A percentile compares a stretch with the other conserved stretches of the same genome.
These are phyloP conservation scores for Cetoscarus ocellatus DNA, from an alignment of 2,797 vertebrate species.

Conservation along the genomic window DNA sequence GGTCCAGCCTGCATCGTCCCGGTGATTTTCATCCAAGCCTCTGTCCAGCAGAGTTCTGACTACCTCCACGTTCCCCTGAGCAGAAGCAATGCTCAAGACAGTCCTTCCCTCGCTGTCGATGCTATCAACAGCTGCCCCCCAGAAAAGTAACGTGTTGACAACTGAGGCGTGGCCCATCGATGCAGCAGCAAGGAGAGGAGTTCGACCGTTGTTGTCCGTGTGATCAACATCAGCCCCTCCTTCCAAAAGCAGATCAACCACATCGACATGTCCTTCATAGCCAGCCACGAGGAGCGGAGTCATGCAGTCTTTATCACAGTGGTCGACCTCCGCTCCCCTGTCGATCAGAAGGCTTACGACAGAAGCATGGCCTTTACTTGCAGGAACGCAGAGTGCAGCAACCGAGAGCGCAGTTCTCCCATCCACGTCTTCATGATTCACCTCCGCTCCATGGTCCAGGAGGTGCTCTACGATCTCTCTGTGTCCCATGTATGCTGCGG, in stretches of 20 bases:
- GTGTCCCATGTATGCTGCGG: slow-evolving; percentile 98
- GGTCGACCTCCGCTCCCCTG: slow-evolving; percentile 95
- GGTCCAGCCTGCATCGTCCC: slow-evolving; percentile 98
- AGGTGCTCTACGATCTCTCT: slow-evolving; percentile 97
- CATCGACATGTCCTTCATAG: slow-evolving; percentile 98
- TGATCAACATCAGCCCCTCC: slow-evolving; percentile 98
- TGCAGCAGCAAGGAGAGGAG: slow-evolving; percentile 96
- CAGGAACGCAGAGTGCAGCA: slow-evolving; percentile 96
- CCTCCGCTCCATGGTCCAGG: slow-evolving; percentile 94
- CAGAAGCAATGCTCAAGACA: slow-evolving; percentile 97
- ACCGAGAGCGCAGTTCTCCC: slow-evolving; percentile 96
- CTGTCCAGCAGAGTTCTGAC: slow-evolving; percentile 98
- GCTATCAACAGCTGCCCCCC: slow-evolving; percentile 98
- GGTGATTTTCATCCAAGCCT: slow-evolving; percentile 97
- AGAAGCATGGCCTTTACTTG: slow-evolving; percentile 95
- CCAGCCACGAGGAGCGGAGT: slow-evolving; percentile 97
- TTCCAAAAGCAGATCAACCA: slow-evolving; percentile 96
- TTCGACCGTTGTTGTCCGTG: slow-evolving; percentile 96
- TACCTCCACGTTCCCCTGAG: slow-evolving; percentile 98
- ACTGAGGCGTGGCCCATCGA: slow-evolving; percentile 98
- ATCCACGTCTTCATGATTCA: slow-evolving; percentile 97
- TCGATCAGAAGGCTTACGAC: slow-evolving; percentile 97
- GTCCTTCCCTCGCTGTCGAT: slow-evolving; percentile 98
- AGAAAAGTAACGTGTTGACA: slow-evolving; percentile 96
- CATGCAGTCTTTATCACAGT: slow-evolving; percentile 98